Conservation (phyloP, 2,888 invertebrate genomes). For the Megastigmus dorsalis region DNA sequence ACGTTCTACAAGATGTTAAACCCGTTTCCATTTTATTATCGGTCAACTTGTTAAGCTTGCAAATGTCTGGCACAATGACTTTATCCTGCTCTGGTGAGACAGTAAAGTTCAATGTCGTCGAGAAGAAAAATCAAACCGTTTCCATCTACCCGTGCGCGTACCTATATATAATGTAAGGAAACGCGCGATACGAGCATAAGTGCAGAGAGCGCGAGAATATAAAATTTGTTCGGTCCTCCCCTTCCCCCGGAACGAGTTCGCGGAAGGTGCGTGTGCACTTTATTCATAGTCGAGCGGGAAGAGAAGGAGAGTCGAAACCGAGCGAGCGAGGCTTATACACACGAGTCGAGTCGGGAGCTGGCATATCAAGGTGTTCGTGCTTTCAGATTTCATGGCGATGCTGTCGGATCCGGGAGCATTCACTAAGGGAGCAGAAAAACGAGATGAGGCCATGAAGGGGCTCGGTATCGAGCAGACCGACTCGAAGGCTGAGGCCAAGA, state of each 20-base stretch:
- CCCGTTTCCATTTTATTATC: no score
- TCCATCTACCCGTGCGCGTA: no score
- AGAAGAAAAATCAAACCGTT: no score
- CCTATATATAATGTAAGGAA: no score
- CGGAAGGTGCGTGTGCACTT: slow-evolving; percentile 4
- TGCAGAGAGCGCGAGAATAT: no score
- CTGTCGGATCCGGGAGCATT: slow-evolving; percentile 94
- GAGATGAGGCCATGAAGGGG: slow-evolving; percentile 80
- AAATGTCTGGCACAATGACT: no score
- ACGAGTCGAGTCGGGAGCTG: background rate
- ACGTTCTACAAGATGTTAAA: no score
- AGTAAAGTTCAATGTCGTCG: no score
- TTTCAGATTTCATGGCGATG: slow-evolving; percentile 95
- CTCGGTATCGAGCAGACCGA: slow-evolving; percentile 80
- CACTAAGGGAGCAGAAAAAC: slow-evolving; percentile 79
- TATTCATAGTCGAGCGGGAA: background rate
- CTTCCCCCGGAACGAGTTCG: slow-evolving; percentile 18
- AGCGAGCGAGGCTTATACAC: background rate
- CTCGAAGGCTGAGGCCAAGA: slow-evolving; percentile 70
- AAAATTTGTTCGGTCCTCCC: no score
- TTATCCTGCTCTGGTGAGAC: no score
- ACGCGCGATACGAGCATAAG: no score
- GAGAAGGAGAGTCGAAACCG: background rate
- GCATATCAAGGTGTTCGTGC: slow-evolving; percentile 38
- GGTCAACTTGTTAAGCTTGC: no score